Conservation (phyloP, 1,140 invertebrate species). For the Ceratina japonica region DNA sequence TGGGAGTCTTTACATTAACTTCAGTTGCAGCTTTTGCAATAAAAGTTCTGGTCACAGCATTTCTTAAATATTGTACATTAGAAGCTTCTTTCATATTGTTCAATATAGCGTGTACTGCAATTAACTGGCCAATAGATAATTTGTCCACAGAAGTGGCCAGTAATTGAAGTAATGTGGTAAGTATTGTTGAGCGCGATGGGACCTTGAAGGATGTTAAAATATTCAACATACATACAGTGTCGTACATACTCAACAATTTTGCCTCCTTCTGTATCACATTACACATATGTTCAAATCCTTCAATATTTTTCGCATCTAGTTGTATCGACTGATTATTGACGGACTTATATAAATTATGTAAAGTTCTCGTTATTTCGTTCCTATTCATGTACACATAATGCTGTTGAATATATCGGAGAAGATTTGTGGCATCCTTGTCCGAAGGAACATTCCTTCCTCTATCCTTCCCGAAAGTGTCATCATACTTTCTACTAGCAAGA, state of each 20-base stretch:
- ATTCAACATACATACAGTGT: slow-evolving; percentile 81
- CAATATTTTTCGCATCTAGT: not conserved
- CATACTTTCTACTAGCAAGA: not conserved
- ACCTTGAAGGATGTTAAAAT: slow-evolving; percentile 80
- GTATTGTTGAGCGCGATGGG: slow-evolving; percentile 79
- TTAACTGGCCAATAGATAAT: slow-evolving; percentile 81
- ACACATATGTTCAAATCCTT: slow-evolving; percentile 78
- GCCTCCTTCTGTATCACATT: slow-evolving; percentile 79
- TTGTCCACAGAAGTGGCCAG: slow-evolving; percentile 81
- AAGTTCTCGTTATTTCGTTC: not conserved
- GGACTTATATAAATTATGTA: slow-evolving; percentile 7
- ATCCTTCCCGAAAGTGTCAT: not conserved
- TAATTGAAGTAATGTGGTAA: slow-evolving; percentile 83
- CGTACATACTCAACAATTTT: slow-evolving; percentile 77
- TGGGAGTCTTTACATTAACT: slow-evolving; percentile 27
- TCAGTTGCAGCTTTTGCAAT: slow-evolving; percentile 78
- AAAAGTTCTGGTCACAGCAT: slow-evolving; percentile 83
- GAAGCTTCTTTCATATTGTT: slow-evolving; percentile 73
- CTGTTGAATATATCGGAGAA: not conserved
- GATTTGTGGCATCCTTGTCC: not conserved
- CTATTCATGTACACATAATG: not conserved
- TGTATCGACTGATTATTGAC: not conserved
- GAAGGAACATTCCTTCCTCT: not conserved
- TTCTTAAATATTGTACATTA: slow-evolving; percentile 81
- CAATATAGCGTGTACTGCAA: slow-evolving; percentile 82